phyloP scores from a whole-genome alignment of 2,113 vertebrate genomes.

The Bothrops jararaca region DNA sequence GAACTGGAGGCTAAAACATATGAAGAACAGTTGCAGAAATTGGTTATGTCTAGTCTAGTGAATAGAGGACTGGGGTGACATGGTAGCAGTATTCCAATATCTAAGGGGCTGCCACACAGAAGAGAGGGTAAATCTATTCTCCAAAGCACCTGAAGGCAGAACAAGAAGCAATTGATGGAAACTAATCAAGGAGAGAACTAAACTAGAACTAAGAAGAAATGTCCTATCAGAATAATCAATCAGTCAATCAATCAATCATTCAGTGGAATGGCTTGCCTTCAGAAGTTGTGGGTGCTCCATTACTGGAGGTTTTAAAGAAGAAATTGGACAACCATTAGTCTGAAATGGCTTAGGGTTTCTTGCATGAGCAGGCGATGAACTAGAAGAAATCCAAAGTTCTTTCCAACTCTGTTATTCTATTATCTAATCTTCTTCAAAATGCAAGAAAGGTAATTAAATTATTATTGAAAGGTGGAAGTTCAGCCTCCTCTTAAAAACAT shows the following conservation, averaged over 20 bases:
- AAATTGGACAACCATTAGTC: background rate
- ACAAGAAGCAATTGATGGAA: background rate
- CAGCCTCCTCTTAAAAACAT: background rate
- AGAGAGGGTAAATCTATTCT: background rate
- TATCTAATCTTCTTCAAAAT: background rate
- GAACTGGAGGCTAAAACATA: background rate
- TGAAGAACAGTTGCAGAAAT: background rate
- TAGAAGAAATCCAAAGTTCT: background rate
- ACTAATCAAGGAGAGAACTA: background rate
- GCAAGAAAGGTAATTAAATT: background rate
- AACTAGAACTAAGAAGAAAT: background rate
- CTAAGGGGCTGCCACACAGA: background rate
- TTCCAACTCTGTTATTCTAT: background rate
- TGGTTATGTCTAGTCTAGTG: background rate
- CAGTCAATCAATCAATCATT: background rate
- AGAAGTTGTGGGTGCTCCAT: background rate
- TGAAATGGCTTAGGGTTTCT: background rate
- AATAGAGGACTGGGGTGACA: background rate
- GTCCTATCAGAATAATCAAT: background rate
- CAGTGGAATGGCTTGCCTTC: too few species aligned
- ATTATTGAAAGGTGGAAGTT: background rate
- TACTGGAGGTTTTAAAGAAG: background rate
- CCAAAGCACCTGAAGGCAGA: background rate
- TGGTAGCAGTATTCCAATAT: background rate
- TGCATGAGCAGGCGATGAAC: background rate